Percentiles rank a stretch among this genome's conserved stretches.
Conservation (phyloP, 2,888 invertebrate genomes). For the Drosophila sordidula region DNA sequence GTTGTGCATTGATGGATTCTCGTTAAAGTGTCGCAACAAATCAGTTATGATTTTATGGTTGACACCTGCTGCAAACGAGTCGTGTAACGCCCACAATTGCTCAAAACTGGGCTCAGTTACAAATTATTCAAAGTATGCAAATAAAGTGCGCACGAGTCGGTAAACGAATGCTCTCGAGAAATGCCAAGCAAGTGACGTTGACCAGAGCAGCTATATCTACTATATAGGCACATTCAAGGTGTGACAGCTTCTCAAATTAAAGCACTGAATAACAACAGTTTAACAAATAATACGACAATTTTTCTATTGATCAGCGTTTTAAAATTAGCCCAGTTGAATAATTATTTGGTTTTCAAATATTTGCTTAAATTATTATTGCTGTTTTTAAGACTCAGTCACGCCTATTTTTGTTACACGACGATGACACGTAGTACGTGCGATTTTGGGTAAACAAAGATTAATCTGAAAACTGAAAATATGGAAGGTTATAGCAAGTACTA, state of each 20-base stretch:
- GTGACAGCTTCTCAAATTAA: slow-evolving; percentile 53
- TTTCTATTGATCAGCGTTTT: slow-evolving; percentile 58
- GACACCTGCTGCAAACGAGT: slow-evolving; percentile 43
- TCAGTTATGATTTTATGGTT: slow-evolving; percentile 27
- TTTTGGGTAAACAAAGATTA: slow-evolving; percentile 14
- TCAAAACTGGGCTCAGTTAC: slow-evolving; percentile 29
- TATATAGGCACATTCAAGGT: slow-evolving; percentile 35
- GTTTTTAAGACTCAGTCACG: slow-evolving; percentile 44
- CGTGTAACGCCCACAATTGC: slow-evolving; percentile 40
- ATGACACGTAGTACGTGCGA: slow-evolving; percentile 39
- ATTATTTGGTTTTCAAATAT: slow-evolving; percentile 47
- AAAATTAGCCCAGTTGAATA: slow-evolving; percentile 73
- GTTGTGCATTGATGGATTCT: slow-evolving; percentile 34
- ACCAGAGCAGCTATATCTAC: slow-evolving; percentile 23
- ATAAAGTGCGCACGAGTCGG: slow-evolving; percentile 12
- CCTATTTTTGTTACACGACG: slow-evolving; percentile 45
- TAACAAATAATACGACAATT: slow-evolving; percentile 14
- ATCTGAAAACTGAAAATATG: background rate
- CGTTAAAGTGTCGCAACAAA: slow-evolving; percentile 39
- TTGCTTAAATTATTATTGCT: slow-evolving; percentile 33
- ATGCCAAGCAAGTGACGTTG: slow-evolving; percentile 53
- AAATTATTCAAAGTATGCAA: slow-evolving; percentile 45
- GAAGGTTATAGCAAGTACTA: background rate
- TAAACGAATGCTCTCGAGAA: slow-evolving; percentile 40
- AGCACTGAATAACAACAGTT: slow-evolving; percentile 12